A percentile compares a stretch with the other conserved stretches of the same genome.
Conservation (phyloP, 2,888 invertebrate species). For the Chrysina gloriosa region DNA sequence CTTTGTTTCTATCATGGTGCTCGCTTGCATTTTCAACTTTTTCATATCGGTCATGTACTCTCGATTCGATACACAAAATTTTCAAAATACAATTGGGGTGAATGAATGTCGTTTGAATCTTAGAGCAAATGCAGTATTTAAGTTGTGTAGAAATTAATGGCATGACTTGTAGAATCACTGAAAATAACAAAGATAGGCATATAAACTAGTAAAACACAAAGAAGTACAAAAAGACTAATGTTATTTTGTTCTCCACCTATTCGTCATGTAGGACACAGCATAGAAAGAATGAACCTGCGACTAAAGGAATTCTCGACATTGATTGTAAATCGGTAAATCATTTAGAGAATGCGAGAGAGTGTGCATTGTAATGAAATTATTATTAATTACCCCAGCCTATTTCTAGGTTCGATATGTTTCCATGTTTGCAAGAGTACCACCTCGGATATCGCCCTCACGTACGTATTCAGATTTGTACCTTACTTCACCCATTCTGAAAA, state of each 20-base stretch:
- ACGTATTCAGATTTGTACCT: conserved; percentile 65
- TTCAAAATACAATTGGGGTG: conserved; percentile 55
- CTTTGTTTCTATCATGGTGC: background rate
- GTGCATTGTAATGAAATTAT: conserved; percentile 67
- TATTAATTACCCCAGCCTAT: conserved; percentile 74
- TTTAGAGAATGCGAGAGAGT: conserved; percentile 56
- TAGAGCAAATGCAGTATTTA: conserved; percentile 46
- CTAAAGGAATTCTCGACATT: conserved; percentile 39
- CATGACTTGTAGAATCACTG: conserved; percentile 38
- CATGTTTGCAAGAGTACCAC: conserved; percentile 59
- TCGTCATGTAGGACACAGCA: conserved; percentile 43
- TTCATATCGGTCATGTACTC: background rate
- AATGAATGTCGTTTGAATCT: conserved; percentile 56
- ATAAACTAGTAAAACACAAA: conserved; percentile 40
- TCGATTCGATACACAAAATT: conserved; percentile 27
- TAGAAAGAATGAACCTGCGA: conserved; percentile 42
- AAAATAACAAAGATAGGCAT: conserved; percentile 39
- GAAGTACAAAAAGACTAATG: conserved; percentile 52
- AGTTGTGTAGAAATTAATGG: conserved; percentile 29
- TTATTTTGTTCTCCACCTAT: conserved; percentile 55
- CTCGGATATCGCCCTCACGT: conserved; percentile 62
- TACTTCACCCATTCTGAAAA: conserved; percentile 50
- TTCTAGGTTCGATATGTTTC: conserved; percentile 70
- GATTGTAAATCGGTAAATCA: conserved; percentile 42
- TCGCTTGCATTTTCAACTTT: background rate